Conservation (phyloP, 1,140 invertebrate species). For the Coptotermes formosanus region DNA sequence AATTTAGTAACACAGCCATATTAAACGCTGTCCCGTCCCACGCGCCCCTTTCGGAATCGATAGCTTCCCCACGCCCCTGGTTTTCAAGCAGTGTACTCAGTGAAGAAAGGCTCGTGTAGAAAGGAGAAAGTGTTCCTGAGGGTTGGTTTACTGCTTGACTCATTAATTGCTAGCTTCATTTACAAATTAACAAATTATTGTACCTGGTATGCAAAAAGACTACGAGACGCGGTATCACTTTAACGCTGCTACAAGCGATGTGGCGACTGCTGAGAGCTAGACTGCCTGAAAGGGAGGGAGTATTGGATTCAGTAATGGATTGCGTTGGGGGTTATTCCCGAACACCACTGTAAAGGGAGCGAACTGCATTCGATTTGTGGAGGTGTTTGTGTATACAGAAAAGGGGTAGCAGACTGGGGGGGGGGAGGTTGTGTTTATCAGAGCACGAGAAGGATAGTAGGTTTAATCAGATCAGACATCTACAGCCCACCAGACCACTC, state of each 20-base stretch:
- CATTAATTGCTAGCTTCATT: not conserved
- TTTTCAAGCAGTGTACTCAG: too few species aligned
- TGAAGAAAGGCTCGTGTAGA: too few species aligned
- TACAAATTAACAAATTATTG: not conserved
- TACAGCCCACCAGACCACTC: not conserved
- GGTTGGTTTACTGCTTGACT: not conserved
- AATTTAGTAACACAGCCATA: too few species aligned
- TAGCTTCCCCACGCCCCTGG: too few species aligned
- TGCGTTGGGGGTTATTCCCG: not conserved
- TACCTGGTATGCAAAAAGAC: not conserved
- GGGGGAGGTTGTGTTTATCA: not conserved
- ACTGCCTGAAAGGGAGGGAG: not conserved
- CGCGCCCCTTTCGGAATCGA: too few species aligned
- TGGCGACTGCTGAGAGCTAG: not conserved
- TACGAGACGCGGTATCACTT: not conserved
- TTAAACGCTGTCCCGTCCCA: too few species aligned
- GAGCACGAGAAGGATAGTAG: not conserved
- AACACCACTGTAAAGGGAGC: not conserved
- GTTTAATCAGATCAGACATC: constrained; percentile 12
- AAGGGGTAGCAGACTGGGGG: not conserved
- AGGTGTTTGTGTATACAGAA: constrained; percentile 2
- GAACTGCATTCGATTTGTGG: constrained; percentile 14
- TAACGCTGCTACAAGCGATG: not conserved
- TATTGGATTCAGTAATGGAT: not conserved
- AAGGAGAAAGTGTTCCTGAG: not conserved